Conservation (phyloP, 1,140 invertebrate species). For the Odontomachus brunneus region DNA sequence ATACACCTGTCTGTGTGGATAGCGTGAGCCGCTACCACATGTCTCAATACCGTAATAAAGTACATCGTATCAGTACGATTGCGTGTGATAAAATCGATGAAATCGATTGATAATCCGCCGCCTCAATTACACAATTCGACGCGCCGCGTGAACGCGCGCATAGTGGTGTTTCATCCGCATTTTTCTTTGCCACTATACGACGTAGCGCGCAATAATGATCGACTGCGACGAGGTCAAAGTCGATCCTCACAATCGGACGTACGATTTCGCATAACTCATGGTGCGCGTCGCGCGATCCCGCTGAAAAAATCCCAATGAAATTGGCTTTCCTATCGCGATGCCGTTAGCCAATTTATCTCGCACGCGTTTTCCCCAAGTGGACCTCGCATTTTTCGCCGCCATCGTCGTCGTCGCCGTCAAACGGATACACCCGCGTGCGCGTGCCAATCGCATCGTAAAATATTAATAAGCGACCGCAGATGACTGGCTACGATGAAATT, state of each 20-base stretch:
- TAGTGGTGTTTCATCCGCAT: too few relatives aligned
- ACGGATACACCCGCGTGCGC: too few relatives aligned
- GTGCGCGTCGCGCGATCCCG: neutral
- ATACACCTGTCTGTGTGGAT: too few relatives aligned
- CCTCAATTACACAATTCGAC: too few relatives aligned
- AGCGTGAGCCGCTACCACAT: too few relatives aligned
- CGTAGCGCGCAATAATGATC: neutral
- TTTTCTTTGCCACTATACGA: neutral
- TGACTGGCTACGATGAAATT: neutral
- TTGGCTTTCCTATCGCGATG: conserved; percentile 11
- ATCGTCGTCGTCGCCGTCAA: too few relatives aligned
- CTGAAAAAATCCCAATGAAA: conserved; percentile 39
- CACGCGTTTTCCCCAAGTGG: conserved; percentile 10
- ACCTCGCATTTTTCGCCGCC: conserved; percentile 8
- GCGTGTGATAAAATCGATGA: too few relatives aligned
- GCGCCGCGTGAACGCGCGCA: too few relatives aligned
- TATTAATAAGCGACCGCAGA: conserved; percentile 32
- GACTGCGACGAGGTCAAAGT: conserved; percentile 1
- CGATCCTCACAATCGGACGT: neutral
- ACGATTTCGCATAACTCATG: conserved; percentile 28
- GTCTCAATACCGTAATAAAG: too few relatives aligned
- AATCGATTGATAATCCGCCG: too few relatives aligned
- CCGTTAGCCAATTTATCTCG: conserved; percentile 62
- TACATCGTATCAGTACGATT: too few relatives aligned
- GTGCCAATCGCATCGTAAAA: conserved; percentile 10